Conservation (phyloP, 1,140 invertebrate genomes). For the Pseudomyrmex cubaensis region DNA sequence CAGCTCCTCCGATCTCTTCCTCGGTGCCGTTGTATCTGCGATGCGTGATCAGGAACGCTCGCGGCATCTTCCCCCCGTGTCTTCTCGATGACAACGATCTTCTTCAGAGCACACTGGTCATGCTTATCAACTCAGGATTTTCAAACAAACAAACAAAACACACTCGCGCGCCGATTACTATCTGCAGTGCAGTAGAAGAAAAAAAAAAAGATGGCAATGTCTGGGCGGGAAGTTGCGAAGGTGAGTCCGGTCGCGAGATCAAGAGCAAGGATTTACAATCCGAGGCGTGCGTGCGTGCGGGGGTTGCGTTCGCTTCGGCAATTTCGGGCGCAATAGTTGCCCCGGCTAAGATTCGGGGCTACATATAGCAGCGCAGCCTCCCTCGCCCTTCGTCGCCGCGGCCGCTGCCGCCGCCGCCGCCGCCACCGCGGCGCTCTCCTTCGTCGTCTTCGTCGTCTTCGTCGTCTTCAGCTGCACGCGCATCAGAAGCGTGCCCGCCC, state of each 20-base stretch:
- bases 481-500: slow-evolving; percentile 67
- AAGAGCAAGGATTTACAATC: background rate
- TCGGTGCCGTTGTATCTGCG: slow-evolving; percentile 85
- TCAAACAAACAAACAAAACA: slow-evolving; percentile 56
- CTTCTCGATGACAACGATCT: background rate
- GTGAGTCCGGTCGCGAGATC: background rate
- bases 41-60: slow-evolving; percentile 87
- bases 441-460: slow-evolving; percentile 62
- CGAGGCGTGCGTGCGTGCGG: slow-evolving; percentile 41
- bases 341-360: slow-evolving; percentile 82
- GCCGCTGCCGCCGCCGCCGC: slow-evolving; percentile 31
- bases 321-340: slow-evolving; percentile 83
- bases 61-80: slow-evolving; percentile 82
- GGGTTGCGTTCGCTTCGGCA: slow-evolving; percentile 78
- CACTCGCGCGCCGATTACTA: slow-evolving; percentile 53
- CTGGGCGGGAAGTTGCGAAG: no score
- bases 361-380: slow-evolving; percentile 84
- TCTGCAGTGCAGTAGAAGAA: background rate
- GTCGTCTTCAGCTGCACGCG: slow-evolving; percentile 72
- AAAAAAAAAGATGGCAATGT: no score
- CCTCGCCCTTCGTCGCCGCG: slow-evolving; percentile 76
- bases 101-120: slow-evolving; percentile 57
- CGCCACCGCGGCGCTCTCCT: slow-evolving; percentile 55
- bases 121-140: slow-evolving; percentile 37
- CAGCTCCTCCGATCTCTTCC: slow-evolving; percentile 79